Conservation (phyloP, 2,888 invertebrate species). For the Stenichneumon culpator region DNA sequence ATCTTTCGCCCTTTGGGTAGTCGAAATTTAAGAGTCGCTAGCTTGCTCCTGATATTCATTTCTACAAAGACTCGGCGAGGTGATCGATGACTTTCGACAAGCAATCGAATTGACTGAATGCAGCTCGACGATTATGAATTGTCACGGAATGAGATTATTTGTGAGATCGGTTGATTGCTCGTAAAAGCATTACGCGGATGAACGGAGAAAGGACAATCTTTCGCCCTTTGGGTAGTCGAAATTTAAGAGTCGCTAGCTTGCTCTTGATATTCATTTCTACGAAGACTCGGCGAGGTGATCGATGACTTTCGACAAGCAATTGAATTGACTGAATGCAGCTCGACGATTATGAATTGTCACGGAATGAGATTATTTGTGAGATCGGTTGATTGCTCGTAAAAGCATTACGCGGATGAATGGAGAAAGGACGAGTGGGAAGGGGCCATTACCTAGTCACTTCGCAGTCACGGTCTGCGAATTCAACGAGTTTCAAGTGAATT, state of each 20-base stretch:
- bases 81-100: not conserved
- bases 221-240: no score
- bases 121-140: constrained; percentile 2
- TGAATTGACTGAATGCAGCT: not conserved
- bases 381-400: constrained; percentile 44
- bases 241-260: no score
- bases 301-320: not conserved
- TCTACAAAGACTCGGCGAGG: not conserved
- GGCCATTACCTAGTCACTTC: constrained; percentile 51
- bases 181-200: constrained; percentile 19
- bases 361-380: constrained; percentile 5
- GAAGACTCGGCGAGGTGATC: not conserved
- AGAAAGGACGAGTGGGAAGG: constrained; percentile 9
- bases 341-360: constrained; percentile 14
- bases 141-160: not conserved
- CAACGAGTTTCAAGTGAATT: constrained; percentile 68
- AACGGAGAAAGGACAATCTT: not conserved
- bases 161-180: constrained; percentile 42
- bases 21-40: no score
- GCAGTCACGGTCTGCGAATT: constrained; percentile 52
- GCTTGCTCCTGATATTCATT: no score
- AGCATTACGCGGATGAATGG: constrained; percentile 14
- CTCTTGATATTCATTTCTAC: no score
- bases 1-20: no score
- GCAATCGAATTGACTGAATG: not conserved